Evolutionary conservation across 2,113 vertebrate species (phyloP), one percentile per base, ranked within the genome.

Genomic region (Alaudala cheleensis): DNA sequence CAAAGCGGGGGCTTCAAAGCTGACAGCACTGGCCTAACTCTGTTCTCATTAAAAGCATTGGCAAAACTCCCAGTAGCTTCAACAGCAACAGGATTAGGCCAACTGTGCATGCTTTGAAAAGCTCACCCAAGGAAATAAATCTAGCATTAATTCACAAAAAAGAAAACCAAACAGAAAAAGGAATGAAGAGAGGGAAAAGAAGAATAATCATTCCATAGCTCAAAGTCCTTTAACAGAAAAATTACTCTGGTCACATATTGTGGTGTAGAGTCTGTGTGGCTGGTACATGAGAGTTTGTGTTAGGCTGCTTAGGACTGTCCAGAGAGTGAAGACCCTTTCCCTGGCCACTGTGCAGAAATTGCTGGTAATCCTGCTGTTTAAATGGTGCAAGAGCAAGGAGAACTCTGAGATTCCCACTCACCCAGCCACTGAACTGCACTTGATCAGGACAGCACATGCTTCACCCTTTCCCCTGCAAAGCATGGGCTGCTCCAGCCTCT

Each of bases 1-100:
- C 67, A 73, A 91, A 95, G 91, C 50, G 26, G 95, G 74, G 93
- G 87, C 85, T 95, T 95, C 87, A 95, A 96, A 96, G 94, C 79
- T 92, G 74, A 47, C 67, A 76, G 54, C 47, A 24, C 39, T 90
- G 87, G 91, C 33, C 94, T 93, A 85, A 77, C 65, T 88, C 83
- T 61, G n/a, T 60, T 94, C 93, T 93, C 4, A 24, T 95, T 93
- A 93, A 90, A 90, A 76, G 47, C 47, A 24, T 39, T 96, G 94
- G 94, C 95, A 96, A 88, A 94, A 64, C 51, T 95, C 93, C 93
- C 95, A 73, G 78, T 70, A 78, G 74, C 88, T 95, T 94, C 90
- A 95, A 90, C 74, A 67, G 81, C 61, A 92, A 67, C 50, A 91
- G 79, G 82, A 91, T 95, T 92, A 95, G 93, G 85, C 74, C 74